These are phyloP conservation scores for Platycheirus albimanus DNA, from an alignment of 2,888 invertebrate genomes.

Conservation along the genomic window DNA sequence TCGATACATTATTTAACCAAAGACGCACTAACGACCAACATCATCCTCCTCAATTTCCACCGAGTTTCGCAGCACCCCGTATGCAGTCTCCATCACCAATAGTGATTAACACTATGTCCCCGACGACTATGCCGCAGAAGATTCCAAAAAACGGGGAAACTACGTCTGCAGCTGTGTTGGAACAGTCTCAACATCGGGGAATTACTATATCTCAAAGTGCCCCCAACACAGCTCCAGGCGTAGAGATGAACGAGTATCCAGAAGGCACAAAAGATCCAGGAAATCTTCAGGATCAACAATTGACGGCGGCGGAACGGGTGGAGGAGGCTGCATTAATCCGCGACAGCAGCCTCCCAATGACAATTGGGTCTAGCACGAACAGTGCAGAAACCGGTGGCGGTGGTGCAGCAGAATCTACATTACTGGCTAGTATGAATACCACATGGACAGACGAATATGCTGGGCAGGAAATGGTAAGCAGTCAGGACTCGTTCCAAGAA, in stretches of 20 bases:
- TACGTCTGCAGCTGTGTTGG: constrained; percentile 88
- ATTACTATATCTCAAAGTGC: constrained; percentile 82
- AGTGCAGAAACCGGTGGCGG: constrained; percentile 39
- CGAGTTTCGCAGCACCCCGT: constrained; percentile 37
- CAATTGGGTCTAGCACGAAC: constrained; percentile 75
- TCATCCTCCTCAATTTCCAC: constrained; percentile 42
- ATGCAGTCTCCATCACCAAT: constrained; percentile 45
- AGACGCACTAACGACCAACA: constrained; percentile 50
- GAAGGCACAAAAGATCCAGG: constrained; percentile 74
- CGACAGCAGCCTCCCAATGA: constrained; percentile 72
- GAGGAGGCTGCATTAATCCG: constrained; percentile 51
- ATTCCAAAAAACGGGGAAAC: constrained; percentile 89
- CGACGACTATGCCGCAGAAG: constrained; percentile 57
- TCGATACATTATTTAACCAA: constrained; percentile 61
- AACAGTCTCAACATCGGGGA: constrained; percentile 82
- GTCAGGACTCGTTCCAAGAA: constrained; percentile 64
- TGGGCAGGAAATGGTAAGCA: constrained; percentile 61
- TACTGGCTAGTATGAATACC: constrained; percentile 62
- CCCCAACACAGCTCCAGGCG: constrained; percentile 83
- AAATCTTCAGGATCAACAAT: constrained; percentile 57
- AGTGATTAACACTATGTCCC: constrained; percentile 40
- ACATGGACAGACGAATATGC: constrained; percentile 65
- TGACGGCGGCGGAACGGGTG: constrained; percentile 47
- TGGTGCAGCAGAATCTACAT: constrained; percentile 45
- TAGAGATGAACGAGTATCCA: constrained; percentile 78